Base-by-base conservation (phyloP, 2,888 invertebrate species). In the Corbicula japonica region DNA sequence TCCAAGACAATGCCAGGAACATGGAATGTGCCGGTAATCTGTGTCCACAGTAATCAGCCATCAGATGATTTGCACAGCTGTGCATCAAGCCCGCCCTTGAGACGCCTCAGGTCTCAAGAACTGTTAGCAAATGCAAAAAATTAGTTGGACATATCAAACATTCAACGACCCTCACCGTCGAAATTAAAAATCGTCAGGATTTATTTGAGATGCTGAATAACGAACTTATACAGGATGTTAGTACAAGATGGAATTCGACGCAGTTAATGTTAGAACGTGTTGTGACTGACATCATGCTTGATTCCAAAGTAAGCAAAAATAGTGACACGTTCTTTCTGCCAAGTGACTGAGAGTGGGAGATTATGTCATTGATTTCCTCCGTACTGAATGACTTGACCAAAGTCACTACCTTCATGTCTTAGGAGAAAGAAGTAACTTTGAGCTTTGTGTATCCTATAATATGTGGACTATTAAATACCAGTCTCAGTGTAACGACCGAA, bases 1-100 rank as follows among this genome's bases (percentile, higher is more conserved):
- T 77, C 5, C 77, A 68, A 56, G 62, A 77, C 46, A 68, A 77
- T 48, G 66, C 71, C 10, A 26, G 76, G 15, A 70, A 70, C 30
- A 70, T 79, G 74, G 65, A 63, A 12, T 30, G 65, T 34, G 78
- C 74, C 10, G 60, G 54, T 2, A 32, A 50, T 12, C 10, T 15
- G 34, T 75, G 48, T 54, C n/a, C n/a, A n/a, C 54, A 65, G 32
- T 70, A 62, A 68, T 38, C 38, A 1, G 76, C 63, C 63, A 38
- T 63, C 3, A 35, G 63, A 18, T 65, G 56, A 38, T 73, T 65
- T 23, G 63, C 32, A 12, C 75, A 80, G 41, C 52, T 80, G 1
- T 71, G 58, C 34, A 50, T 72, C 4, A 80, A 72, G 60, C 75
- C 76, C 15, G 62, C 68, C 6, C 32, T 62, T 8, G 72, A 75